Evolutionary conservation across 2,797 vertebrate genomes (phyloP).

Genomic region (Gadopsis marmoratus): DNA sequence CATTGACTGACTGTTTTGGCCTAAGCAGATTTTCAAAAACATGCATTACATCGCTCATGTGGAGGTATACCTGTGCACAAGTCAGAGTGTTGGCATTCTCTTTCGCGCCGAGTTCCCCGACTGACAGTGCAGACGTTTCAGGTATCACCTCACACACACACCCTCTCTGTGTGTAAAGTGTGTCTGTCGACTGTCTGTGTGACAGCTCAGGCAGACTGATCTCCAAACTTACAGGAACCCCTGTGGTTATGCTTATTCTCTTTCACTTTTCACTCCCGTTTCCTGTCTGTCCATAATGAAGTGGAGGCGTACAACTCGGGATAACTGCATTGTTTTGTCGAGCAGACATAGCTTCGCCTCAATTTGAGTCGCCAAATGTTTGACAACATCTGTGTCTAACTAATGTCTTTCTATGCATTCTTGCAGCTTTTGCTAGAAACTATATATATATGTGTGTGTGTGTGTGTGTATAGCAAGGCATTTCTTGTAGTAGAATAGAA

Average conservation of each 20-base stretch:
- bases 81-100: conserved; percentile 18
- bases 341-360: neutral
- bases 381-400: conserved; percentile 3
- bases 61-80: conserved; percentile 16
- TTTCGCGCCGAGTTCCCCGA: conserved; percentile 29
- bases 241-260: conserved; percentile 40
- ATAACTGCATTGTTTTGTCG: neutral
- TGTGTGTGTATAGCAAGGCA: neutral
- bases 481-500: no score
- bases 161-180: conserved; percentile 20
- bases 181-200: conserved; percentile 43
- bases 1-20: conserved; percentile 3
- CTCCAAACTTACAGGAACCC: conserved; percentile 50
- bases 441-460: neutral
- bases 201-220: conserved; percentile 50
- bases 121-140: conserved; percentile 40
- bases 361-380: neutral
- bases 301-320: neutral
- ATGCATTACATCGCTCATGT: neutral
- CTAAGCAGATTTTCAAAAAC: neutral
- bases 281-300: conserved; percentile 30
- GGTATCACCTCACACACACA: conserved; percentile 34
- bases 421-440: conserved; percentile 1
- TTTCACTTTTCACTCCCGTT: conserved; percentile 9
- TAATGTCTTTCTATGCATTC: neutral